Percentiles rank a stretch among this genome's conserved stretches.
phyloP scores from a whole-genome alignment of 2,797 vertebrate species.

The Rhinella marina region DNA sequence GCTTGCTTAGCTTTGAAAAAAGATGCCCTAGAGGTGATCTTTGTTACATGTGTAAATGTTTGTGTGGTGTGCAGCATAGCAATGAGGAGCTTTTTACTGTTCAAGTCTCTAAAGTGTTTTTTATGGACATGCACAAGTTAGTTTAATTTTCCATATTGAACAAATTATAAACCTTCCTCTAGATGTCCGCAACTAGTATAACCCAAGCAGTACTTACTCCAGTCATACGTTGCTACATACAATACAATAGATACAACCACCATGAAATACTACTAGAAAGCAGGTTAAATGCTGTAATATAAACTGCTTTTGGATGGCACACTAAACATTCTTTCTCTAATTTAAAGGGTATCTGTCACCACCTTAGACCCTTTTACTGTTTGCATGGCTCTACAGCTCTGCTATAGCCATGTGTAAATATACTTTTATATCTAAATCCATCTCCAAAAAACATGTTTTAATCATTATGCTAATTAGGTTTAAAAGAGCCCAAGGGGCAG shows the following conservation, averaged over 20 bases:
- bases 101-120: background rate
- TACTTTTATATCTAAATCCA: too few species aligned
- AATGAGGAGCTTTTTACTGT: background rate
- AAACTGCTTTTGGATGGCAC: background rate
- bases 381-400: too few species aligned
- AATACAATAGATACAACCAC: background rate
- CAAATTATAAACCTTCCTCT: background rate
- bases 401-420: too few species aligned
- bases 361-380: too few species aligned
- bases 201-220: background rate
- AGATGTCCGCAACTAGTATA: background rate
- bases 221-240: background rate
- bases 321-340: slow-evolving; percentile 21
- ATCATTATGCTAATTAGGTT: too few species aligned
- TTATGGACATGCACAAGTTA: background rate
- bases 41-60: too few species aligned
- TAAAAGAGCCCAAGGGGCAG: too few species aligned
- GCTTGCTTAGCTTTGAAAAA: background rate
- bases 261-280: background rate
- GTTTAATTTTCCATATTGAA: background rate
- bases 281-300: too few species aligned
- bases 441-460: too few species aligned
- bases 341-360: background rate
- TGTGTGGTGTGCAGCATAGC: too few species aligned
- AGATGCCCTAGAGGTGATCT: too few species aligned